A percentile compares a stretch with the other conserved stretches of the same genome.
These are phyloP conservation scores for Ectemnius continuus DNA, from an alignment of 2,888 invertebrate species.

Conservation along the genomic window DNA sequence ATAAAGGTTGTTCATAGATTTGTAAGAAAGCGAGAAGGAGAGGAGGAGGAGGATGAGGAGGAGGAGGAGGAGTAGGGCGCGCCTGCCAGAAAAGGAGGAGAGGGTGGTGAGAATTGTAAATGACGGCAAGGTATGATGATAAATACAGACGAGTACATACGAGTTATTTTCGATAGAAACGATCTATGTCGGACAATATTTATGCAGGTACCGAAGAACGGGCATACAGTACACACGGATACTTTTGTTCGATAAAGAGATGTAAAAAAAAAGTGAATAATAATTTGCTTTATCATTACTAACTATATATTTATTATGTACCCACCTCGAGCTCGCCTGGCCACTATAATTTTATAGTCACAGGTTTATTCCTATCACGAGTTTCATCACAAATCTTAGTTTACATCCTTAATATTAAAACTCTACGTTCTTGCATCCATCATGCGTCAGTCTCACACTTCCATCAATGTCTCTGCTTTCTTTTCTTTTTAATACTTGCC, in stretches of 20 bases:
- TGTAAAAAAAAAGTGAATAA: conserved; percentile 7
- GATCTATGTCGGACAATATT: conserved; percentile 47
- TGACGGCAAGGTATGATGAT: conserved; percentile 24
- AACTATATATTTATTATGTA: too few species aligned
- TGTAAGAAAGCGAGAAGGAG: conserved; percentile 21
- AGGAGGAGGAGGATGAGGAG: not conserved
- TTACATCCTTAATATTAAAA: not conserved
- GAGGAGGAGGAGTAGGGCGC: too few species aligned
- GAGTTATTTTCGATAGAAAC: conserved; percentile 50
- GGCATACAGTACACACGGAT: conserved; percentile 13
- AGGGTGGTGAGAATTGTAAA: conserved; percentile 11
- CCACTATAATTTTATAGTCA: too few species aligned
- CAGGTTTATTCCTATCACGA: too few species aligned
- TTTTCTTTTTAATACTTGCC: too few species aligned
- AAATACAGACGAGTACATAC: conserved; percentile 37
- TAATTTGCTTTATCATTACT: conserved; percentile 9
- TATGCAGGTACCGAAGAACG: conserved; percentile 25
- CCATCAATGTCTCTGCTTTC: too few species aligned
- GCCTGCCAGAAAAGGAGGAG: not conserved
- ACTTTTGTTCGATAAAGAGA: conserved; percentile 9
- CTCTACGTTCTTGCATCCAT: too few species aligned
- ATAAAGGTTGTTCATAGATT: conserved; percentile 45
- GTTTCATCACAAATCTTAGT: not conserved
- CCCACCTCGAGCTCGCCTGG: too few species aligned
- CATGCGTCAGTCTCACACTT: too few species aligned